Evolutionary conservation across 2,797 vertebrate genomes (phyloP), one percentile per base, ranked within the genome.

Genomic region (Coluber constrictor): DNA sequence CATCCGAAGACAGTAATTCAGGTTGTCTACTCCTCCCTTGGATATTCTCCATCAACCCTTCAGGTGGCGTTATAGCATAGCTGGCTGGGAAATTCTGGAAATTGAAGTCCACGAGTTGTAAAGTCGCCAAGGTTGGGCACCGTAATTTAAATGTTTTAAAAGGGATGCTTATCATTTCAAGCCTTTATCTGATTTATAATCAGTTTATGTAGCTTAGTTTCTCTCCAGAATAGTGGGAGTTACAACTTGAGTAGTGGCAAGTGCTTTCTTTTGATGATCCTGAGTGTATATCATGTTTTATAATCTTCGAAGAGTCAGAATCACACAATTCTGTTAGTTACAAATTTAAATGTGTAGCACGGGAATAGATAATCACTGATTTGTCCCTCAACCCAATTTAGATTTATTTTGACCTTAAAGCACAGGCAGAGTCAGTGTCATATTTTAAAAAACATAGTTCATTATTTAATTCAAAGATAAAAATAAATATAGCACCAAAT

Each of bases 401-500:
- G 20, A 13, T 37, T 54, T 20, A 12, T 47, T 79, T 55, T 89
- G 55, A 11, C 6, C 18, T 32, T 57, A 91, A 61, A 88, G 60
- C 66, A 59, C 60, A 89, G 70, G 55, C 6, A n/a, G 89, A 8
- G 12, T 18, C 90, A 91, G 20, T 25, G 47, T 27, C 2, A 2
- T 79, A 66, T 37, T 54, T 37, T 4, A 32, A 56, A 90, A 89
- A 92, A 92, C 79, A 13, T 29, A 90, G 25, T 89, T 61, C 27
- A 86, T 86, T 29, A 86, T 88, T 88, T 86, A 25, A 89, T 93
- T 37, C 57, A 91, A 51, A 83, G 66, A 32, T n/a, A 86, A 59
- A 61, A 27, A 66, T 66, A 66, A 91, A 93, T 63, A 93, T 89
- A 93, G 93, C 93, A 93, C 90, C 93, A 91, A 83, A 91, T 15